Evolutionary conservation across 2,797 vertebrate genomes (phyloP).

Genomic region (Emys orbicularis): DNA sequence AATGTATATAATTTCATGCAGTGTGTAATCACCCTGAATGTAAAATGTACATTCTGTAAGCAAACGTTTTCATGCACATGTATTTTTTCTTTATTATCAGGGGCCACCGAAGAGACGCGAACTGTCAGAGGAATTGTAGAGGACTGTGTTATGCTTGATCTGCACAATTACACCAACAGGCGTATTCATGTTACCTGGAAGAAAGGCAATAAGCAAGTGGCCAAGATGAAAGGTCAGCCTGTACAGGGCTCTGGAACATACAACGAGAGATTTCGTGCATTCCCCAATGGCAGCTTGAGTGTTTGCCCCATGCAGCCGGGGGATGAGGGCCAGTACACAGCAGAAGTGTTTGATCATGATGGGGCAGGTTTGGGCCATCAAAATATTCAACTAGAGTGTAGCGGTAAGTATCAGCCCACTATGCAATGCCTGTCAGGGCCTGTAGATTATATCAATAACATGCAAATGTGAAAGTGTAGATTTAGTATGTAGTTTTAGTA

Average conservation of each 20-base stretch:
- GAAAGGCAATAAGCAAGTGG: background rate
- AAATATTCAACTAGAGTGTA: conserved; percentile 13
- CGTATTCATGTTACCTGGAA: background rate
- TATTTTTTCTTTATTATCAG: background rate
- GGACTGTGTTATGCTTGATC: background rate
- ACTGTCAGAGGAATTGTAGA: background rate
- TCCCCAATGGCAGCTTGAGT: background rate
- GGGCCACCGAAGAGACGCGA: background rate
- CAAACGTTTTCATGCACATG: background rate
- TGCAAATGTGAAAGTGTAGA: background rate
- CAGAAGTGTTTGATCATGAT: background rate
- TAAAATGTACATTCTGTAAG: background rate
- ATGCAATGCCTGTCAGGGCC: background rate
- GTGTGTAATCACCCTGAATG: background rate
- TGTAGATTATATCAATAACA: background rate
- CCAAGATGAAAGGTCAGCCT: background rate
- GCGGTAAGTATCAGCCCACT: background rate
- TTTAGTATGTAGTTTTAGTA: background rate
- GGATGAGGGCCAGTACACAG: background rate
- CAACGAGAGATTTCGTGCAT: background rate
- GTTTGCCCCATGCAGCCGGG: background rate
- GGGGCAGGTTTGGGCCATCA: background rate
- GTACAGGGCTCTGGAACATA: background rate
- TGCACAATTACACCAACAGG: background rate
- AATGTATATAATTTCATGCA: background rate